Evolutionary conservation across 2,797 vertebrate genomes (phyloP).

Genomic region (Lagorchestes hirsutus): DNA sequence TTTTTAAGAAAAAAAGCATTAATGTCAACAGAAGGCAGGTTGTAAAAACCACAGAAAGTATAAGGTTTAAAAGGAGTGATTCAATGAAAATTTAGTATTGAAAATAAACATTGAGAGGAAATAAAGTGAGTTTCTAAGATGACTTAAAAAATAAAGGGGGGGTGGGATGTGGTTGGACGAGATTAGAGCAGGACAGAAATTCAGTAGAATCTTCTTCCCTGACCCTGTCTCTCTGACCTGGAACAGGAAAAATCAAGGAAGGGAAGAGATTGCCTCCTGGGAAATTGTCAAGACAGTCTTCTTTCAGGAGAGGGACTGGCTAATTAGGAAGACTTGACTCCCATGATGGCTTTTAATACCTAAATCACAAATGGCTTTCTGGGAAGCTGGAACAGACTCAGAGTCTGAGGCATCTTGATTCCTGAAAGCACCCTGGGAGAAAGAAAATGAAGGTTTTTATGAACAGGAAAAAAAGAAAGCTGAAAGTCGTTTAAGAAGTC

Average conservation of each 20-base stretch:
- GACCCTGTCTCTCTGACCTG: constrained; percentile 15
- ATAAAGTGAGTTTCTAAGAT: constrained; percentile 2
- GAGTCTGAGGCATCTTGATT: not conserved
- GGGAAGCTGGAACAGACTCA: not conserved
- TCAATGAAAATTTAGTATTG: not conserved
- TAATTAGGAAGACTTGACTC: not conserved
- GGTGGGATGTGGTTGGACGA: not conserved
- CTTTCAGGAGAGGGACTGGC: not conserved
- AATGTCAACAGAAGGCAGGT: not conserved
- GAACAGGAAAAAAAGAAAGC: not conserved
- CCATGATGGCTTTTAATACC: not conserved
- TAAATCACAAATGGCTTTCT: not conserved
- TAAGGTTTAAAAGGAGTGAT: not conserved
- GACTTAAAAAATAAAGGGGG: not conserved
- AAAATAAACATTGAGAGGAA: constrained; percentile 1
- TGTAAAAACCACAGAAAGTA: not conserved
- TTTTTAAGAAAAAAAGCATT: not conserved
- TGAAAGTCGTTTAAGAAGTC: not conserved
- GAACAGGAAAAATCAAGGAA: constrained; percentile 2
- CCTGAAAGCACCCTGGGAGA: not conserved
- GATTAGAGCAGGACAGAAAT: not conserved
- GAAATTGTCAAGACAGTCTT: not conserved
- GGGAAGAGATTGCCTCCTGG: not conserved
- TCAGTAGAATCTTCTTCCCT: constrained; percentile 10
- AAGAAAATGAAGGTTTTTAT: not conserved